A percentile compares a stretch with the other conserved stretches of the same genome.
These are phyloP conservation scores for Tachysurus fulvidraco DNA, from an alignment of 2,113 vertebrate genomes.

Conservation along the genomic window DNA sequence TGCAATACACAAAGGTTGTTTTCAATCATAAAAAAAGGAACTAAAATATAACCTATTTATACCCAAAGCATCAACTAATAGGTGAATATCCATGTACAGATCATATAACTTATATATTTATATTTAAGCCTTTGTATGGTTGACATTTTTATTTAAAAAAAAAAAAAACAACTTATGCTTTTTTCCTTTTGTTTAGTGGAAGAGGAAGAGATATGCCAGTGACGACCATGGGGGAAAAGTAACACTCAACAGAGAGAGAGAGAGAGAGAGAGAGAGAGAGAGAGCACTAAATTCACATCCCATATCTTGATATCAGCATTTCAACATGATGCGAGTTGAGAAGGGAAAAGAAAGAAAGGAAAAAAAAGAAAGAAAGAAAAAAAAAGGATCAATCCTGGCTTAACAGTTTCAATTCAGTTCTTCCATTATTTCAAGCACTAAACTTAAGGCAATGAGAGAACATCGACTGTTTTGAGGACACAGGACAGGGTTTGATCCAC, in stretches of 20 bases:
- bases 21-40: slow-evolving; percentile 82
- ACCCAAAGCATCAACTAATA: slow-evolving; percentile 71
- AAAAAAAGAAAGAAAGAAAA: not conserved
- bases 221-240: not conserved
- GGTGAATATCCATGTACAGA: slow-evolving; percentile 62
- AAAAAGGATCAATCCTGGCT: slow-evolving; percentile 18
- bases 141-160: slow-evolving; percentile 43
- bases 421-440: slow-evolving; percentile 10
- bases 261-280: not conserved
- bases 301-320: slow-evolving; percentile 21
- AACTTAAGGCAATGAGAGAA: slow-evolving; percentile 45
- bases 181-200: slow-evolving; percentile 23
- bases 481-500: not conserved
- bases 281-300: slow-evolving; percentile 17
- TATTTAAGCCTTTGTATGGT: slow-evolving; percentile 52
- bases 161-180: slow-evolving; percentile 27
- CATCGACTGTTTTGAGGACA: slow-evolving; percentile 31
- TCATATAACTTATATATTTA: slow-evolving; percentile 49
- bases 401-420: slow-evolving; percentile 16
- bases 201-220: slow-evolving; percentile 5
- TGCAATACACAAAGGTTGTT: slow-evolving; percentile 92
- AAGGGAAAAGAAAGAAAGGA: not conserved
- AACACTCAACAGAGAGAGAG: slow-evolving; percentile 4
- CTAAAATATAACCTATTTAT: slow-evolving; percentile 58
- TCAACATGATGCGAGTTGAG: slow-evolving; percentile 1